Conservation (phyloP, 2,888 invertebrate genomes). For the Philopedon plagiatum region DNA sequence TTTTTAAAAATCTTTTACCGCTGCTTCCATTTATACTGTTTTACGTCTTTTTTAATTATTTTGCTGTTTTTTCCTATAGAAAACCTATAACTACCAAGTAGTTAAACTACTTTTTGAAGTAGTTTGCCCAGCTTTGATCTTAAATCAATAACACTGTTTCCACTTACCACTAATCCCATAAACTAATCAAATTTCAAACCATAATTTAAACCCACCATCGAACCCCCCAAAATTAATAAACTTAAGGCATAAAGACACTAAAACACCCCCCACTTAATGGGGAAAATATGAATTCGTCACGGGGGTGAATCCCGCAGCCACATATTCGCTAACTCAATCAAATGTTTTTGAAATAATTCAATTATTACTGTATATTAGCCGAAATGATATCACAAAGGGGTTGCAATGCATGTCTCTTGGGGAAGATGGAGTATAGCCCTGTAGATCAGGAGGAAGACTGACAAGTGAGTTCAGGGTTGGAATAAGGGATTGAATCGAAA, state of each 20-base stretch:
- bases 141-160: no score
- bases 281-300: constrained; percentile 65
- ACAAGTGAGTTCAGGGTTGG: constrained; percentile 1
- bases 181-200: constrained; percentile 10
- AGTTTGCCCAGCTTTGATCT: no score
- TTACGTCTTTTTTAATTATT: no score
- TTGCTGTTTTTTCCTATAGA: no score
- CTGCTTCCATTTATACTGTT: no score
- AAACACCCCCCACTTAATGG: constrained; percentile 40
- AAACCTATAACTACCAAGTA: no score
- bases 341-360: constrained; percentile 62
- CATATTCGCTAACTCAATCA: constrained; percentile 64
- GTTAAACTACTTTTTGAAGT: no score
- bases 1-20: no score
- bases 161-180: not conserved
- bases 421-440: constrained; percentile 30
- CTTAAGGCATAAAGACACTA: not conserved
- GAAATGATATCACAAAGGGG: constrained; percentile 62
- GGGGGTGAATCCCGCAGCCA: constrained; percentile 58
- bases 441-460: not conserved
- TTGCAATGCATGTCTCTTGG: constrained; percentile 48
- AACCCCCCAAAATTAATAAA: constrained; percentile 42
- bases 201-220: constrained; percentile 12
- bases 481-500: no score
- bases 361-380: constrained; percentile 61